phyloP scores from a whole-genome alignment of 1,140 invertebrate genomes.

The Steinernema feltiae region DNA sequence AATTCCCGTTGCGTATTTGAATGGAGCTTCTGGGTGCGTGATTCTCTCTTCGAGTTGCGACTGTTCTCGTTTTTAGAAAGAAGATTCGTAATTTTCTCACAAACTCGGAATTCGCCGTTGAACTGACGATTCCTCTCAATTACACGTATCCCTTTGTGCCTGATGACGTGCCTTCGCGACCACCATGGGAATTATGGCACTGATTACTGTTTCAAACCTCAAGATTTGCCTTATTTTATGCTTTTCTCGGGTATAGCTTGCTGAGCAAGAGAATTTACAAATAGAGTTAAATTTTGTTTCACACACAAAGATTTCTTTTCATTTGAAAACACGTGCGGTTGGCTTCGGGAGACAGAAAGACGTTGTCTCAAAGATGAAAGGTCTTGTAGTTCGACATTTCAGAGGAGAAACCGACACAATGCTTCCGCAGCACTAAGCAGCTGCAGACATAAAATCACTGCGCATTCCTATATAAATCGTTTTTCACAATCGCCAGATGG shows the following conservation, averaged over 20 bases:
- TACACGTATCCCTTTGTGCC: constrained; percentile 40
- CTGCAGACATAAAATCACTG: neutral
- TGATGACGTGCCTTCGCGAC: constrained; percentile 44
- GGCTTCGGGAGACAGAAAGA: no score
- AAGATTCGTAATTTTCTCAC: constrained; percentile 42
- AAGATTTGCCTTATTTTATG: neutral
- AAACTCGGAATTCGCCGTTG: constrained; percentile 37
- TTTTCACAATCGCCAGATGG: constrained; percentile 4
- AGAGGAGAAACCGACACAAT: neutral
- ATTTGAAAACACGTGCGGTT: no score
- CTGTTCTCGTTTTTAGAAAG: constrained; percentile 46
- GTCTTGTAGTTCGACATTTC: no score
- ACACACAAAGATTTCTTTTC: no score
- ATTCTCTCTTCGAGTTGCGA: no score
- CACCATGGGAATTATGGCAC: constrained; percentile 53
- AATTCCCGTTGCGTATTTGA: constrained; percentile 47
- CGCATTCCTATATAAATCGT: neutral
- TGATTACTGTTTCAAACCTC: neutral
- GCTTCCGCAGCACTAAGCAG: neutral
- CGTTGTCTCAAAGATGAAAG: no score
- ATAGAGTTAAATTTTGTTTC: no score
- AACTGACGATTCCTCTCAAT: constrained; percentile 45
- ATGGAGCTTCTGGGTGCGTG: constrained; percentile 44
- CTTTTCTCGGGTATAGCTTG: neutral
- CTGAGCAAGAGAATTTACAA: neutral